Evolutionary conservation across 2,797 vertebrate genomes (phyloP).

Genomic region (Champsocephalus esox): DNA sequence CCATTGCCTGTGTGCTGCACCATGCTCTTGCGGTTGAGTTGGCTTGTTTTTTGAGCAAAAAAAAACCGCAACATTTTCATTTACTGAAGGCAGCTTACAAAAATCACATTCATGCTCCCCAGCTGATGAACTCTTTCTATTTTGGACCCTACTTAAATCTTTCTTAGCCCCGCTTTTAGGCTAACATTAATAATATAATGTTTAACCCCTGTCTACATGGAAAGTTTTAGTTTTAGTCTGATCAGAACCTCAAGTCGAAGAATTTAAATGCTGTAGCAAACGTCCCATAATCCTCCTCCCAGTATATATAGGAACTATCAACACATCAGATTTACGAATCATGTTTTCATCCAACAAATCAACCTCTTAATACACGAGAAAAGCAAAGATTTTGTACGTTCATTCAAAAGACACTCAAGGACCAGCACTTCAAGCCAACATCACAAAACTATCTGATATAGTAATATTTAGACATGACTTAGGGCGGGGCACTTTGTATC

Average conservation of each 20-base stretch:
- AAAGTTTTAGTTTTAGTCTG: neutral
- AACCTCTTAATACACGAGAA: neutral
- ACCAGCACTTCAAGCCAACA: constrained; percentile 24
- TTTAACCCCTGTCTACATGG: neutral
- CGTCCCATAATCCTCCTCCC: neutral
- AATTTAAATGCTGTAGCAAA: constrained; percentile 7
- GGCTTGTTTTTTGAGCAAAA: too few relatives aligned
- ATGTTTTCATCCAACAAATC: neutral
- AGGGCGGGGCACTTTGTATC: neutral
- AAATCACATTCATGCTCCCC: neutral
- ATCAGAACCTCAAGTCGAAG: neutral
- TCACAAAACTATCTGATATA: neutral
- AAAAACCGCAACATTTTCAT: too few relatives aligned
- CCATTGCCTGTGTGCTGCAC: neutral
- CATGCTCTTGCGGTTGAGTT: too few relatives aligned
- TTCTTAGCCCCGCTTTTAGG: neutral
- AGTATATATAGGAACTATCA: neutral
- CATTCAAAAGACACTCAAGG: neutral
- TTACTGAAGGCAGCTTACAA: neutral
- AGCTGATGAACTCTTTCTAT: constrained; percentile 9
- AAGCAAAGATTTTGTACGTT: neutral
- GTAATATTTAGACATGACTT: constrained; percentile 9
- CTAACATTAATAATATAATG: neutral
- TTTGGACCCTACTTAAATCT: neutral
- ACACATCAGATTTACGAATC: neutral